Percentiles rank a stretch among this genome's conserved stretches.
Evolutionary conservation across 1,140 invertebrate genomes (phyloP).

Genomic region (Bathynomus jamesi): DNA sequence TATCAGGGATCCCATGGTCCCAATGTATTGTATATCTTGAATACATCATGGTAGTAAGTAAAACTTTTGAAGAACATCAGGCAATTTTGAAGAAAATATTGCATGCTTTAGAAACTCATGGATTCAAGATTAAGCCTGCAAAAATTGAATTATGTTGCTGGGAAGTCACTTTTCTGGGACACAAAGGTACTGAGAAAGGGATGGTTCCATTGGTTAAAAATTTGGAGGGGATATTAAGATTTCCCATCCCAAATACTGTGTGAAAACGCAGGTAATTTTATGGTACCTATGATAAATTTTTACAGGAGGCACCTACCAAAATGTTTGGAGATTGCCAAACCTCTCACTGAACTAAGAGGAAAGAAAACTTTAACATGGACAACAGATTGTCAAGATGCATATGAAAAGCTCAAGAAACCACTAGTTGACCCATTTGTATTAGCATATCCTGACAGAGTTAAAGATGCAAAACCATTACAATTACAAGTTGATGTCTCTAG

Average conservation of each 20-base stretch:
- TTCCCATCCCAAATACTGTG: not conserved
- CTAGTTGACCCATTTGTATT: not conserved
- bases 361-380: not conserved
- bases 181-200: not conserved
- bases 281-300: not conserved
- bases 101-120: not conserved
- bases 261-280: not conserved
- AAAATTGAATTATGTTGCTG: not conserved
- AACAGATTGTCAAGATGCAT: not conserved
- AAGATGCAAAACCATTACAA: not conserved
- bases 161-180: not conserved
- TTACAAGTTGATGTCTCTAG: constrained; percentile 8
- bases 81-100: not conserved
- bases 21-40: not conserved
- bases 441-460: not conserved
- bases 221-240: not conserved
- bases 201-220: not conserved
- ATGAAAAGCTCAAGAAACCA: not conserved
- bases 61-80: not conserved
- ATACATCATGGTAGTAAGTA: not conserved
- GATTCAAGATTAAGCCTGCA: not conserved
- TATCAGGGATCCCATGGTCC: not conserved
- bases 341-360: not conserved
- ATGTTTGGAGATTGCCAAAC: constrained; percentile 4
- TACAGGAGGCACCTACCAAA: not conserved